Percentiles rank a stretch among this genome's conserved stretches.
These are phyloP conservation scores for Drosophila virilis DNA, from an alignment of 1,140 invertebrate genomes.

Conservation along the genomic window DNA sequence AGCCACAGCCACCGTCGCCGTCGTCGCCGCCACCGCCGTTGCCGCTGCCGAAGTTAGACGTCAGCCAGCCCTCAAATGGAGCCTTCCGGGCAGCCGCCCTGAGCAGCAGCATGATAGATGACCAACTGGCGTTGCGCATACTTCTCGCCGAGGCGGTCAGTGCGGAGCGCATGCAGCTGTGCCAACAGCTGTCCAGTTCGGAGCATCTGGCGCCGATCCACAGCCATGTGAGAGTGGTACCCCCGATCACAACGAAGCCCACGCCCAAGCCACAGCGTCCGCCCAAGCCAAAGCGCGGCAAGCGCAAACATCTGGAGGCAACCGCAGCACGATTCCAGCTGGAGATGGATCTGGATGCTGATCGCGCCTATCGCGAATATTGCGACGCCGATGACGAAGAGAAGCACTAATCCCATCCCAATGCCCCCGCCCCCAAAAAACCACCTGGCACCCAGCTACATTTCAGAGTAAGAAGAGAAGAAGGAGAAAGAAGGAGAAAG, in stretches of 20 bases:
- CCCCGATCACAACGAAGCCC: not conserved
- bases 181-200: not conserved
- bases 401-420: too few relatives aligned
- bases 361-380: constrained; percentile 8
- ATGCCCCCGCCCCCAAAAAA: too few relatives aligned
- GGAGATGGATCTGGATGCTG: constrained; percentile 1
- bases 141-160: constrained; percentile 8
- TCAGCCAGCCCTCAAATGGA: not conserved
- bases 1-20: too few relatives aligned
- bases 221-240: too few relatives aligned
- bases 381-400: not conserved
- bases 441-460: too few relatives aligned
- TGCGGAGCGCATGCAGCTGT: constrained; percentile 16
- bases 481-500: not conserved
- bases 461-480: not conserved
- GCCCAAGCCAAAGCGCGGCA: constrained; percentile 2
- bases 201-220: constrained; percentile 22
- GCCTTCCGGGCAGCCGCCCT: not conserved
- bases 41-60: too few relatives aligned
- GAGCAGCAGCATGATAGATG: not conserved
- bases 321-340: not conserved
- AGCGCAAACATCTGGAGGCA: constrained; percentile 1
- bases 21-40: not conserved
- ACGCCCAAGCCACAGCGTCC: not conserved
- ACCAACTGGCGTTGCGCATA: constrained; percentile 1